phyloP scores from a whole-genome alignment of 2,797 vertebrate genomes.

The Mormyrops boulengeri region DNA sequence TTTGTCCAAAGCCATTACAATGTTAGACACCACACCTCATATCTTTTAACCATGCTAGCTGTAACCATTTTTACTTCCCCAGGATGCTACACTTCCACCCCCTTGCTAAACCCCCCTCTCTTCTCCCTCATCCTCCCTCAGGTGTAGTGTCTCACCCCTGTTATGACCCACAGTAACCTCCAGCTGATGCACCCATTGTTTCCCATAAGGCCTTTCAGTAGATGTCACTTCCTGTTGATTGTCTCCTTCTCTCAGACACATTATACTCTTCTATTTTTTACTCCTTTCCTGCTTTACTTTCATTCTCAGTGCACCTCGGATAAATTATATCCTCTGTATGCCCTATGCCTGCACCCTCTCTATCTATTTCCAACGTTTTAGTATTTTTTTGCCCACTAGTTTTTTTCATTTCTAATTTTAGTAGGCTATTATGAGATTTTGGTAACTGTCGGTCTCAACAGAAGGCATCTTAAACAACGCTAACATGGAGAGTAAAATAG shows the following conservation, averaged over 20 bases:
- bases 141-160: neutral
- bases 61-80: neutral
- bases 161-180: neutral
- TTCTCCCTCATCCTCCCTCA: neutral
- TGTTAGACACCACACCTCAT: neutral
- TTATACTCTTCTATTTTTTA: neutral
- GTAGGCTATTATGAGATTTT: neutral
- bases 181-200: neutral
- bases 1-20: neutral
- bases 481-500: neutral
- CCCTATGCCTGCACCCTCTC: neutral
- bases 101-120: neutral
- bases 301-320: neutral
- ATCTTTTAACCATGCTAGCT: neutral
- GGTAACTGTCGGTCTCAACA: neutral
- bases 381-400: neutral
- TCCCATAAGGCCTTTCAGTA: neutral
- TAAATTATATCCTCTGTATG: neutral
- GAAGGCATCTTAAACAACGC: neutral
- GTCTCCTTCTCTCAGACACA: neutral
- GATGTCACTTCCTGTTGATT: neutral
- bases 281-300: neutral
- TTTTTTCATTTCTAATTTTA: neutral
- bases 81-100: neutral
- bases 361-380: neutral